Conservation (phyloP, 2,888 invertebrate genomes). For the Cephus spinipes region DNA sequence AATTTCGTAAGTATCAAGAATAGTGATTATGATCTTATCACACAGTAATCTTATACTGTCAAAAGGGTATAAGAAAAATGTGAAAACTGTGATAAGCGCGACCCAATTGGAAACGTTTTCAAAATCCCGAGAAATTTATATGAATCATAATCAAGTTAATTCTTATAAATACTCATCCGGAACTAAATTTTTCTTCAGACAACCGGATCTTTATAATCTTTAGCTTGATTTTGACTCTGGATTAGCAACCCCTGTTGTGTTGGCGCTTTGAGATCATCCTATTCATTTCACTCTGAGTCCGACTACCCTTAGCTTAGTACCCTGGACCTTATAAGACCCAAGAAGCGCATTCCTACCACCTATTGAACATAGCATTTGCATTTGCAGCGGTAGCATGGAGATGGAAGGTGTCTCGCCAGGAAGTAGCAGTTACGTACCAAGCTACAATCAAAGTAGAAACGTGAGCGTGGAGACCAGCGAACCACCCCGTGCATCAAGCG, state of each 20-base stretch:
- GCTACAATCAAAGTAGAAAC: conserved; percentile 61
- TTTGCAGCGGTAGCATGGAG: conserved; percentile 60
- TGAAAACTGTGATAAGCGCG: background rate
- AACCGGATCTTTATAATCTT: background rate
- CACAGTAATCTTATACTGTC: background rate
- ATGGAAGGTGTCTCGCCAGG: conserved; percentile 64
- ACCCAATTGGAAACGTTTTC: conserved; percentile 10
- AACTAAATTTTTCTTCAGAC: background rate
- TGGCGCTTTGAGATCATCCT: conserved; percentile 6
- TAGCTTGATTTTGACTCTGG: background rate
- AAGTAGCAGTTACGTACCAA: conserved; percentile 60
- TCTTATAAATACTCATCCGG: background rate
- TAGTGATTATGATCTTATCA: background rate
- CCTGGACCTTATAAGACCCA: background rate
- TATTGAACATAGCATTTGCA: conserved; percentile 1
- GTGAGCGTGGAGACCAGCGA: conserved; percentile 66
- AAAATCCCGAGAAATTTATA: background rate
- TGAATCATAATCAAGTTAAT: background rate
- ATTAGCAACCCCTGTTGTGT: conserved; percentile 7
- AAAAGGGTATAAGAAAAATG: background rate
- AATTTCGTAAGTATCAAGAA: background rate
- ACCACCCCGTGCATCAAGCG: conserved; percentile 65
- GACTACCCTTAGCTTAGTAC: conserved; percentile 2
- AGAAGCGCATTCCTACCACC: background rate
- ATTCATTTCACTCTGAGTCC: conserved; percentile 4